Percentiles rank a stretch among this genome's conserved stretches.
phyloP scores from a whole-genome alignment of 2,797 vertebrate genomes.

The Rhinatrema bivittatum region DNA sequence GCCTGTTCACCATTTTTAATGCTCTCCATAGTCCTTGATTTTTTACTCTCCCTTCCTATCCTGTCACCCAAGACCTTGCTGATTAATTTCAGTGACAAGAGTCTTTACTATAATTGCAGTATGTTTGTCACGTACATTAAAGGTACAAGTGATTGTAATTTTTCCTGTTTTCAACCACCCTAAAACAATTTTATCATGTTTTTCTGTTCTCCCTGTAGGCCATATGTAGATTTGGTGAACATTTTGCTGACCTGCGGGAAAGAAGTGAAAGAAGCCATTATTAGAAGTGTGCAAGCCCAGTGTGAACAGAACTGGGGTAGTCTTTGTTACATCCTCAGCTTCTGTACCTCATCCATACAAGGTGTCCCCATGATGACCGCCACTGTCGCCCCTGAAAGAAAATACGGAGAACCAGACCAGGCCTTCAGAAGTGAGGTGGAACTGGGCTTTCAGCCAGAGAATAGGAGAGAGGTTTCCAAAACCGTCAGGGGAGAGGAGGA shows the following conservation, averaged over 20 bases:
- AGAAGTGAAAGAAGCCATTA: slow-evolving; percentile 89
- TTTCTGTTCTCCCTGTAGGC: slow-evolving; percentile 61
- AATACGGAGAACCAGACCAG: slow-evolving; percentile 29
- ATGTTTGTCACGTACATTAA: no score
- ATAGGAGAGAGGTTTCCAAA: slow-evolving; percentile 53
- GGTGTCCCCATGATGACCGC: slow-evolving; percentile 36
- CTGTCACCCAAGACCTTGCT: no score
- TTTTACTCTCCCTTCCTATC: no score
- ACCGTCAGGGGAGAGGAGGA: slow-evolving; percentile 66
- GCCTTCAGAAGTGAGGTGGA: slow-evolving; percentile 38
- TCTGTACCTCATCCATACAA: slow-evolving; percentile 64
- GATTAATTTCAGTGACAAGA: no score
- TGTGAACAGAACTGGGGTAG: slow-evolving; percentile 95
- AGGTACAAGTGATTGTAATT: no score
- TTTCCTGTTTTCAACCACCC: no score
- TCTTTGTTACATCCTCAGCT: slow-evolving; percentile 90
- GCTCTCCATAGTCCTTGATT: no score
- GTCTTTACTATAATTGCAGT: no score
- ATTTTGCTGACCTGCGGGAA: slow-evolving; percentile 89
- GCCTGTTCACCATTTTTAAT: no score
- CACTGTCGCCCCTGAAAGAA: slow-evolving; percentile 29
- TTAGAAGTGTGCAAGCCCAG: slow-evolving; percentile 81
- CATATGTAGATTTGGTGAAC: slow-evolving; percentile 93
- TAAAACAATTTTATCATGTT: no score
- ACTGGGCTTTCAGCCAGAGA: slow-evolving; percentile 46